Evolutionary conservation across 2,888 invertebrate species (phyloP).

Genomic region (Tupiocoris notatus): DNA sequence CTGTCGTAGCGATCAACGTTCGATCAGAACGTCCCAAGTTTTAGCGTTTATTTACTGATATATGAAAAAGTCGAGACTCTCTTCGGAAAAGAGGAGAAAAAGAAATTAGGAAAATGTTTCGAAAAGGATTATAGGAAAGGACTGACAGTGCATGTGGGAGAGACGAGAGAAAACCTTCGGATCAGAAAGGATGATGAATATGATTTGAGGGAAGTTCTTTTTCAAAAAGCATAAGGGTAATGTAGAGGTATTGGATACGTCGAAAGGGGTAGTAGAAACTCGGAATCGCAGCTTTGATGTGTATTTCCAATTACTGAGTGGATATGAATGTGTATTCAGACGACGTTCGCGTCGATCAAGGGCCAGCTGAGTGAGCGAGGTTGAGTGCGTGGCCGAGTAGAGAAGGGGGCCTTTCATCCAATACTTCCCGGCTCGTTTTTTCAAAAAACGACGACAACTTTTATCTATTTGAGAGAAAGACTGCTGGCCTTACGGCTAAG

Average conservation of each 20-base stretch:
- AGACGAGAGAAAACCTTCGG: background rate
- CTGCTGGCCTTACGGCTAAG: too few relatives aligned
- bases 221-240: constrained; percentile 1
- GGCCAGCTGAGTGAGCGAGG: background rate
- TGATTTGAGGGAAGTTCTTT: constrained; percentile 1
- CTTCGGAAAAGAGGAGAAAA: background rate
- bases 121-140: background rate
- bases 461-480: too few relatives aligned
- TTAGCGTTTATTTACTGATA: background rate
- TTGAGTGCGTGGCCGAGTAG: background rate
- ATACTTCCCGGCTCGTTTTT: too few relatives aligned
- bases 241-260: constrained; percentile 24
- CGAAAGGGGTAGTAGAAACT: background rate
- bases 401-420: too few relatives aligned
- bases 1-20: background rate
- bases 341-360: constrained; percentile 19
- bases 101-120: background rate
- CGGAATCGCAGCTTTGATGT: constrained; percentile 9
- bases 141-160: background rate
- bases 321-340: constrained; percentile 26
- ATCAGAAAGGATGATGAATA: constrained; percentile 19
- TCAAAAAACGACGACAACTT: too few relatives aligned
- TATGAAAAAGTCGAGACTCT: background rate
- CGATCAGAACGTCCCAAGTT: background rate
- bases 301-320: constrained; percentile 32